phyloP scores from a whole-genome alignment of 2,797 vertebrate genomes.

The Allobates femoralis region DNA sequence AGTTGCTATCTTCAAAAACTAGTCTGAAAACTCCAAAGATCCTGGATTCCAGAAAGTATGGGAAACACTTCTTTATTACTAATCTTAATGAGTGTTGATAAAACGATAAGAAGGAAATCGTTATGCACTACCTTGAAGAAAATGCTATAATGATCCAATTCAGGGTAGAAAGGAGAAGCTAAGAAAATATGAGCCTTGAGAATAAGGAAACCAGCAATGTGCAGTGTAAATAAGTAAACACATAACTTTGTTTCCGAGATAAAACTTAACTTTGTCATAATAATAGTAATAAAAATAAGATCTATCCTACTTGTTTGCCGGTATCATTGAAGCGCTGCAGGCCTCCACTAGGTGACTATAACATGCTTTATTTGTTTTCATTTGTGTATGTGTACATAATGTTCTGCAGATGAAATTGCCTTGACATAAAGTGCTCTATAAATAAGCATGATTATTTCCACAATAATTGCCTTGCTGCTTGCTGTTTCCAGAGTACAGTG shows the following conservation, averaged over 20 bases:
- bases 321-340: slow-evolving; percentile 12
- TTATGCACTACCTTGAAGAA: neutral
- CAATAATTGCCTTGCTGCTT: slow-evolving; percentile 63
- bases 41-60: too few relatives aligned
- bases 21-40: too few relatives aligned
- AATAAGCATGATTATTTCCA: slow-evolving; percentile 65
- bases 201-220: neutral
- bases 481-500: slow-evolving; percentile 55
- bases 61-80: too few relatives aligned
- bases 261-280: slow-evolving; percentile 20
- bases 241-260: slow-evolving; percentile 6
- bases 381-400: slow-evolving; percentile 61
- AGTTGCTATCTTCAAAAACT: too few relatives aligned
- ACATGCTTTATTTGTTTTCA: slow-evolving; percentile 61
- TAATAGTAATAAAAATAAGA: slow-evolving; percentile 26
- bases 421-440: slow-evolving; percentile 58
- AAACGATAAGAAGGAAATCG: neutral
- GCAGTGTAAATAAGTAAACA: slow-evolving; percentile 19
- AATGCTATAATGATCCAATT: neutral
- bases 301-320: neutral
- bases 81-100: too few relatives aligned
- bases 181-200: neutral
- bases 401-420: slow-evolving; percentile 64
- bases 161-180: neutral
- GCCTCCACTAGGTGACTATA: slow-evolving; percentile 33